Evolutionary conservation across 2,888 invertebrate species (phyloP), one percentile per base, ranked within the genome.

Genomic region (Drepana falcataria): DNA sequence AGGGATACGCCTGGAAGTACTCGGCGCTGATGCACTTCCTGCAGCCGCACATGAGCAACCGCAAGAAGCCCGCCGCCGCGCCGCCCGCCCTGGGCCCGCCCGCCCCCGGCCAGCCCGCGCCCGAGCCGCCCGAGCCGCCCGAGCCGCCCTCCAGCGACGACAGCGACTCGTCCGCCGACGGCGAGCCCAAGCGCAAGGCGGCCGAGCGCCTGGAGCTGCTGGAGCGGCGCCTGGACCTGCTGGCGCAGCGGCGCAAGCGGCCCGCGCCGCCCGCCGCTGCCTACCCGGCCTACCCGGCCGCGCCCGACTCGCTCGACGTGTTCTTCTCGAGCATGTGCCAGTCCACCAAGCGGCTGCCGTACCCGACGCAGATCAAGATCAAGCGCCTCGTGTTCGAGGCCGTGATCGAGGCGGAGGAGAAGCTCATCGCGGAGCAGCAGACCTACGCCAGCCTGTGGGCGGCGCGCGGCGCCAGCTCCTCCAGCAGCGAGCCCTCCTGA

Each of bases 271-370:
- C 56, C 53, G 47, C 57, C 35, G 52, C 59, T 61, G 47, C 63
- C 52, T 51, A 60, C 51, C 21, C 35, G 34, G 7, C 35, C 52
- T 37, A 33, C 35, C 47, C 49, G 55, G 35, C 59, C 55, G 44
- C 59, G 53, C 78, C 79, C 33, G 87, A 87, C 68, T 85, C 88
- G 53, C 77, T 88, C 52, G 88, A 88, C 71, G 85, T 83, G 57
- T 90, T 90, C 77, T 90, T 90, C 77, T 84, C 80, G 72, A 77
- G 88, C 78, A 90, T 90, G 90, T 89, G 89, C 69, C 87, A 89
- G 73, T 77, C 86, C 51, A 85, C 89, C 44, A 87, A 87, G 73
- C 79, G 89, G 44, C 75, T 90, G 59, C 85, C 90, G 21, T 87
- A 81, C 66, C 81, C 80, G 35, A 76, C 86, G 57, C 90, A 90